Percentiles rank a stretch among this genome's conserved stretches.
Evolutionary conservation across 2,113 vertebrate species (phyloP).

Genomic region (Oryzias curvinotus): DNA sequence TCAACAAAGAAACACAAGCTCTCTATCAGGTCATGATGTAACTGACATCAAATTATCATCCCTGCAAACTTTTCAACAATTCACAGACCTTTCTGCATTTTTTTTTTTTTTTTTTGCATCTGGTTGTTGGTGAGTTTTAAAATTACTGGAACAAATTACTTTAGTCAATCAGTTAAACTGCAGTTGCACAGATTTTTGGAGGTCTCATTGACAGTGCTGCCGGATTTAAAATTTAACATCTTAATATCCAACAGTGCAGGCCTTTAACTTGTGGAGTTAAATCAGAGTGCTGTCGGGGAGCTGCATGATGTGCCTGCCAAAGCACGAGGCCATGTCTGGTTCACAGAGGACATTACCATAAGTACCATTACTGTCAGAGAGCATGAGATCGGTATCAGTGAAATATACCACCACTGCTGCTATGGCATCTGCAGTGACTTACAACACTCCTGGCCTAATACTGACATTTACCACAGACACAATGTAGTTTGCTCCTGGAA

Average conservation of each 20-base stretch:
- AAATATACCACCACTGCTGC: slow-evolving; percentile 53
- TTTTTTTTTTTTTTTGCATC: too few relatives aligned
- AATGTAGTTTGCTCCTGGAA: slow-evolving; percentile 33
- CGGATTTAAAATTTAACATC: slow-evolving; percentile 45
- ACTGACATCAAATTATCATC: too few relatives aligned
- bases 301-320: slow-evolving; percentile 43
- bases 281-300: slow-evolving; percentile 50
- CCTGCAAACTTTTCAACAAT: too few relatives aligned
- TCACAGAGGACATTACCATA: slow-evolving; percentile 67
- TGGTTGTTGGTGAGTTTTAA: too few relatives aligned
- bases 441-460: slow-evolving; percentile 46
- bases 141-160: too few relatives aligned
- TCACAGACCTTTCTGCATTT: too few relatives aligned
- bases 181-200: neutral
- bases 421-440: slow-evolving; percentile 58
- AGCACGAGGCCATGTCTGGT: slow-evolving; percentile 56
- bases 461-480: slow-evolving; percentile 51
- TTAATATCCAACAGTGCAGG: slow-evolving; percentile 33
- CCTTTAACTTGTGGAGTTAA: slow-evolving; percentile 42
- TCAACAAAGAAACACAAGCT: too few relatives aligned
- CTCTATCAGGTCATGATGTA: too few relatives aligned
- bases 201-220: slow-evolving; percentile 19
- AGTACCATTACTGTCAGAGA: slow-evolving; percentile 70
- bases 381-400: slow-evolving; percentile 63
- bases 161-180: too few relatives aligned